These are phyloP conservation scores for Ifrita kowaldi DNA, from an alignment of 2,113 vertebrate species.

Conservation along the genomic window DNA sequence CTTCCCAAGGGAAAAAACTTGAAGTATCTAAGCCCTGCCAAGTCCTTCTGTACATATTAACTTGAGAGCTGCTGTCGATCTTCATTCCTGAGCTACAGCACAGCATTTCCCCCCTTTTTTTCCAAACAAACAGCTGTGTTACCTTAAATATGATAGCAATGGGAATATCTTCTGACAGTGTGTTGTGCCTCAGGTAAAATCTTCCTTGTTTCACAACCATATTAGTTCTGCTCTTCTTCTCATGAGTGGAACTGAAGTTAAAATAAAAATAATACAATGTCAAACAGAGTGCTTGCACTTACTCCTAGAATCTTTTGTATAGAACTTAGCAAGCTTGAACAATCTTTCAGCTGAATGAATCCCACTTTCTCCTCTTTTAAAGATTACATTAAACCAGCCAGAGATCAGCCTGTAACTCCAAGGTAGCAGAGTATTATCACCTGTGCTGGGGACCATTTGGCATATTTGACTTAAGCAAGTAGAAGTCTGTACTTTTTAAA, in stretches of 20 bases:
- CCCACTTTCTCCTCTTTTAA: not conserved
- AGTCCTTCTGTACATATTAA: not conserved
- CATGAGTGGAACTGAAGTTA: conserved; percentile 89
- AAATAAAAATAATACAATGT: not conserved
- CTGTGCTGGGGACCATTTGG: not conserved
- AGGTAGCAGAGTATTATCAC: not conserved
- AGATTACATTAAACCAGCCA: not conserved
- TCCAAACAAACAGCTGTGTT: not conserved
- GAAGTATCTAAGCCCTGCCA: not conserved
- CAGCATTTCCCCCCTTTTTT: not conserved
- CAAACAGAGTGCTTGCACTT: not conserved
- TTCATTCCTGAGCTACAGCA: not conserved
- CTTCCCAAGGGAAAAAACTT: not conserved
- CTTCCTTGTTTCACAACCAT: conserved; percentile 93
- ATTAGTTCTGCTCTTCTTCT: conserved; percentile 98
- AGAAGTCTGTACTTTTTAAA: not conserved
- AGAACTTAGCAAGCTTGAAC: not conserved
- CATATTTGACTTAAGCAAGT: not conserved
- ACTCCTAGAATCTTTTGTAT: not conserved
- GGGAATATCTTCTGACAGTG: conserved; percentile 94
- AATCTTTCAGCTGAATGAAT: not conserved
- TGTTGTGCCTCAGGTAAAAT: conserved; percentile 95
- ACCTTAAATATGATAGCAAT: conserved; percentile 99
- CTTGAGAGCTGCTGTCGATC: not conserved
- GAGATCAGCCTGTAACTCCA: not conserved